Evolutionary conservation across 2,888 invertebrate species (phyloP), one percentile per base, ranked within the genome.

Genomic region (Gisinianus flammeolus): DNA sequence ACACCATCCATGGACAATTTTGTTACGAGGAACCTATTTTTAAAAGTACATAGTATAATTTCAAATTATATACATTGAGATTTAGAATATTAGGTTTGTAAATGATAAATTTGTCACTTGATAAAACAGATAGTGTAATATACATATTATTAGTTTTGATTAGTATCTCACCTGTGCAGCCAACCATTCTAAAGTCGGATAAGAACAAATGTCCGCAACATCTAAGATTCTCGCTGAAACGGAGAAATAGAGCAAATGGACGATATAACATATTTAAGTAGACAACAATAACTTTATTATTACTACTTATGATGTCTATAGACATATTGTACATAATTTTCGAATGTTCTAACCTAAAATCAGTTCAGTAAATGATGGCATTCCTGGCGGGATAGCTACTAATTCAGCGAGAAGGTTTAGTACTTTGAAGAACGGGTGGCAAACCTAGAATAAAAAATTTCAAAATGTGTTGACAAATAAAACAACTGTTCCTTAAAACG

Each of bases 161-260:
- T 22, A 12, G 16, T 24, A n/a, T 70, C 44, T 19, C 62, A 80
- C 92, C 89, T 93, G 93, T 80, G 93, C 87, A 6, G 94, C 93
- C 78, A 97, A 89, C 97, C 97, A 97, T 87, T 97, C 97, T 4
- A 97, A 89, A 69, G 96, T 95, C 10, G 94, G 94, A 87, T 95
- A 95, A 2, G 96, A 96, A 83, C 95, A 95, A 84, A 93, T 93
- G 86, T 96, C 94, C 0, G 95, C 94, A 66, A 88, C 88, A 84
- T 89, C 88, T 95, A 97, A 96, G 81, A 97, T 93, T 26, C 62
- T n/a, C 2, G 22, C 5, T n/a, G n/a, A n/a, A n/a, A n/a, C n/a
- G n/a, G n/a, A n/a, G n/a, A n/a, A n/a, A n/a, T n/a, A n/a, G n/a
- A n/a, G n/a, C n/a, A n/a, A n/a, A n/a, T n/a, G n/a, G n/a, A n/a